These are phyloP conservation scores for Rhopalosiphum padi DNA, from an alignment of 1,140 invertebrate genomes.

Conservation along the genomic window DNA sequence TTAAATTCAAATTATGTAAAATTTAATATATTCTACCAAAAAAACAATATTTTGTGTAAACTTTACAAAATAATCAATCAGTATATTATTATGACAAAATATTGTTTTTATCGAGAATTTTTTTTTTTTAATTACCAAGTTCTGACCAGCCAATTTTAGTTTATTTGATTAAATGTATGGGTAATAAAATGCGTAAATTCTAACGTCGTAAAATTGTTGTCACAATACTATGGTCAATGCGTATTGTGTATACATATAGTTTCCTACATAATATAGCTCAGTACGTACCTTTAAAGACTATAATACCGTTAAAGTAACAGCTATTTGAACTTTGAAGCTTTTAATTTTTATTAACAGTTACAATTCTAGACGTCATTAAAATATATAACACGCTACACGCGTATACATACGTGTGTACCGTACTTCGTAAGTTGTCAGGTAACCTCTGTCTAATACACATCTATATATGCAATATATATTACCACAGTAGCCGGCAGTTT, in stretches of 20 bases:
- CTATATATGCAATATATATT: not conserved
- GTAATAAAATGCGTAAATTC: no score
- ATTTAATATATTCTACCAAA: no score
- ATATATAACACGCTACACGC: not conserved
- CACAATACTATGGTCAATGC: no score
- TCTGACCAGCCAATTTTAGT: not conserved
- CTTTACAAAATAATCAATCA: no score
- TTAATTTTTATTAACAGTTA: not conserved
- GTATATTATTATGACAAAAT: no score
- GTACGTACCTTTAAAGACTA: not conserved
- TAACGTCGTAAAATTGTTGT: not conserved
- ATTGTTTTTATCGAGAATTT: no score
- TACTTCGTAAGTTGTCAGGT: not conserved
- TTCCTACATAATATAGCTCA: no score
- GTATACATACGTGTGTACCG: not conserved
- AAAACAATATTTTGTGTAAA: no score
- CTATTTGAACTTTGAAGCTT: not conserved
- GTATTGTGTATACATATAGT: no score
- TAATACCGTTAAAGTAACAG: not conserved
- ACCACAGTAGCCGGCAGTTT: not conserved
- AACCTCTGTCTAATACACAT: not conserved
- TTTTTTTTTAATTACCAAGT: no score
- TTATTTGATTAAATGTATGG: no score
- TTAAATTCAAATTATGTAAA: no score
- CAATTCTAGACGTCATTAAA: not conserved